Evolutionary conservation across 2,797 vertebrate species (phyloP).

Genomic region (Microchirus variegatus): DNA sequence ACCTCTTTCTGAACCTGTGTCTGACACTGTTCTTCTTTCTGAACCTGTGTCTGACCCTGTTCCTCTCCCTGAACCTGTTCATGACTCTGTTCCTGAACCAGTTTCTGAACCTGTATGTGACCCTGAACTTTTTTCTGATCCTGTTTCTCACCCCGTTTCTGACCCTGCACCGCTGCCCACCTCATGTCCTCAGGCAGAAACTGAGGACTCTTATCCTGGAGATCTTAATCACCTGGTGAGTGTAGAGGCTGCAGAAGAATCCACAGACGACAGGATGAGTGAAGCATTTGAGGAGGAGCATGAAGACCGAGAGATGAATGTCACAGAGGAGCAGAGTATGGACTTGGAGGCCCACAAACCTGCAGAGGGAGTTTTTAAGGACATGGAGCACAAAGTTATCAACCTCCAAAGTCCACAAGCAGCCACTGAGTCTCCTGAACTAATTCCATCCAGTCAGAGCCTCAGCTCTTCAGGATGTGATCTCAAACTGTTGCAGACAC

Average conservation of each 20-base stretch:
- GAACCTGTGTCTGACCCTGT: conserved; percentile 3
- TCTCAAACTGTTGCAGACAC: neutral
- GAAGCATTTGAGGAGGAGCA: neutral
- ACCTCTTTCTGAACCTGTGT: no score
- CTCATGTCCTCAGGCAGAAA: neutral
- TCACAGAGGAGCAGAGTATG: neutral
- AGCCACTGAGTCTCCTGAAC: neutral
- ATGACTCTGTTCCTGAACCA: neutral
- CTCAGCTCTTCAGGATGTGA: neutral
- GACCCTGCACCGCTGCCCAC: conserved; percentile 5
- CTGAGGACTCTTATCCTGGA: conserved; percentile 5
- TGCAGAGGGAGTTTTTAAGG: neutral
- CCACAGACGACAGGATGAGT: conserved; percentile 2
- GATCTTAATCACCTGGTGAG: neutral
- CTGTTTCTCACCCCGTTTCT: neutral
- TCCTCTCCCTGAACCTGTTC: neutral
- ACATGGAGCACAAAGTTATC: conserved; percentile 11
- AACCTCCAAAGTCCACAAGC: neutral
- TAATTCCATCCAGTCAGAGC: neutral
- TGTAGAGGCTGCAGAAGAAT: neutral
- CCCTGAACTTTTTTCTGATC: no score
- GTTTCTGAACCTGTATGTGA: no score
- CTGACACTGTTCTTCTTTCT: no score
- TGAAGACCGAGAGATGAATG: neutral
- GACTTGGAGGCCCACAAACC: neutral